These are phyloP conservation scores for Bujurquina vittata DNA, from an alignment of 2,113 vertebrate species.

Conservation along the genomic window DNA sequence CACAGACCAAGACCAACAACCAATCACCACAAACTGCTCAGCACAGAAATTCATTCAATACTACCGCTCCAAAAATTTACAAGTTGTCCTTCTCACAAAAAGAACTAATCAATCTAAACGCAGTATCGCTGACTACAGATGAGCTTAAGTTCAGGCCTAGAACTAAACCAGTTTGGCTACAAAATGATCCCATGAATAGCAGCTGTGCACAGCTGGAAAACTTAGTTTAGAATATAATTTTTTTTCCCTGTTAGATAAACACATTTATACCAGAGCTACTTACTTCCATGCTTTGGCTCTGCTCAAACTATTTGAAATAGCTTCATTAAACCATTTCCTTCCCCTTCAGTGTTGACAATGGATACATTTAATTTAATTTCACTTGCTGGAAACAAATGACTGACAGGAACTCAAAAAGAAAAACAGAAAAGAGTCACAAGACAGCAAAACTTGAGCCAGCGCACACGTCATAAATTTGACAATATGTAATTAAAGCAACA, in stretches of 20 bases:
- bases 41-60: background rate
- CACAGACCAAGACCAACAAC: background rate
- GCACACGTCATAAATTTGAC: conserved; percentile 76
- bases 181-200: conserved; percentile 14
- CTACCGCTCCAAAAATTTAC: background rate
- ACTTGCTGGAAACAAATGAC: conserved; percentile 40
- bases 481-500: conserved; percentile 72
- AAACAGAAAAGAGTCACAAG: conserved; percentile 60
- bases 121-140: background rate
- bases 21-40: background rate
- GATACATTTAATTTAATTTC: conserved; percentile 45
- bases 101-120: background rate
- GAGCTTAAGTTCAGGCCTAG: background rate
- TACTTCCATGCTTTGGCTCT: conserved; percentile 6
- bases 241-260: conserved; percentile 43
- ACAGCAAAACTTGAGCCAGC: conserved; percentile 59
- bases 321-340: conserved; percentile 49
- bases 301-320: conserved; percentile 37
- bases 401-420: conserved; percentile 58
- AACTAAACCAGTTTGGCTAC: background rate
- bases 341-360: conserved; percentile 30
- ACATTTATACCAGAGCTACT: conserved; percentile 34
- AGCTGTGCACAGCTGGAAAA: conserved; percentile 37
- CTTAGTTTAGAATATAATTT: conserved; percentile 11
- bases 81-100: background rate